Base-by-base conservation (phyloP, 2,113 vertebrate genomes). In the Thunnus thynnus region DNA sequence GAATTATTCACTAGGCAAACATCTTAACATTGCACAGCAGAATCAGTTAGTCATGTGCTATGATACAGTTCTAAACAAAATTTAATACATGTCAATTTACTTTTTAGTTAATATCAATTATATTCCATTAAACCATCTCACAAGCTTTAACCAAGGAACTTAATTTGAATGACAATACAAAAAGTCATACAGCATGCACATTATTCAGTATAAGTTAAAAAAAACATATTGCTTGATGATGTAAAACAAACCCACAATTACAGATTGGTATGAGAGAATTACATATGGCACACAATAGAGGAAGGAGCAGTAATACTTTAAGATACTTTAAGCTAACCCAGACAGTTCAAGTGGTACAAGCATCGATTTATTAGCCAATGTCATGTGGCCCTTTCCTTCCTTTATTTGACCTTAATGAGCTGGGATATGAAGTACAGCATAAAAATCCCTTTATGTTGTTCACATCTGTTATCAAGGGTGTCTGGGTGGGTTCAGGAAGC, bases 401-500 rank as follows among this genome's bases (percentile, higher is more conserved):
- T 48, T 60, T 69, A 44, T 72, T 68, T 74, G 71, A 80, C 71
- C 48, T 76, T 70, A 70, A 82, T 86, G 56, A 78, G 64, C 6
- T 72, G 7, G 20, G 56, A 18, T 46, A 47, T 75, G 30, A 85
- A 62, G 57, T 58, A n/a, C 10, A 61, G 16, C 17, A 16, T 55
- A 30, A 44, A 76, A 64, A n/a, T 32, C 30, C 30, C 58, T 88
- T 71, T 48, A 81, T 82, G 69, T 0, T 54, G 63, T 74, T 77
- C 18, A 25, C 8, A 51, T 65, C 5, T 73, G 17, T 84, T 86
- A 85, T 91, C 84, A 74, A 76, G 52, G 63, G 47, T 69, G 46
- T 82, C 16, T 83, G 82, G 84, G 81, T 86, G 86, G 76, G 78
- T 36, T 61, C 75, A 86, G 88, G 87, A 86, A 86, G 80, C 66